Evolutionary conservation across 23 tunicate species (phyloP), one percentile per base, ranked within the genome.

Genomic region (Clavelina lepadiformis): DNA sequence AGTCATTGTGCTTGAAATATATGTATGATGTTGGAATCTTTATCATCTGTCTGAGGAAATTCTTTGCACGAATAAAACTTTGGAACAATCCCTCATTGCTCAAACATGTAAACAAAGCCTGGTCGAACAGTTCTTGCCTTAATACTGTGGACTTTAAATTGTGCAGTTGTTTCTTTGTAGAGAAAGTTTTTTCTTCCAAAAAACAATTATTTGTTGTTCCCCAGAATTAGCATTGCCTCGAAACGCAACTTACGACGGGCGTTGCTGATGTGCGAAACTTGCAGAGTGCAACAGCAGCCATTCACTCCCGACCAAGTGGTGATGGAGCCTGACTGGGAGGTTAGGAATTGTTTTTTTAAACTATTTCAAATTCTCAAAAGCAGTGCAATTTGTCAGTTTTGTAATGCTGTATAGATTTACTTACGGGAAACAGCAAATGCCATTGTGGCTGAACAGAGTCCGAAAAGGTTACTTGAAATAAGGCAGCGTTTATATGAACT

Each of bases 261-360:
- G 1, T 60, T 91, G 38, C 41, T 91, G 63, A 78, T 91, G 93
- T 59, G 81, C 26, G 93, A 91, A 46, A 78, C 91, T 25, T 91
- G 98, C 44, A 38, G 85, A 41, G 93, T 91, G 49, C 82, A 85
- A 25, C 96, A 88, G 33, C 68, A 80, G 54, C 82, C 86, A 18
- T 88, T 88, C 33, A 68, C 96, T 35, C 60, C 79, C 4, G 74
- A 73, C 55, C 96, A 88, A 53, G 34, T 54, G 15, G 55, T 88
- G 23, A 74, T 88, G 96, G 88, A 88, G 46, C 96, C 96, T 19
- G 96, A 88, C 31, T 88, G 96, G 96, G 88, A 88, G 75, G 85
- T 79, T 3, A 28, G 75, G 7, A 3, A 2, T 24, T 41, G 33
- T 44, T 13, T 38, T 25, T 24, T 11, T n/a, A n/a, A n/a, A n/a